Percentiles rank a stretch among this genome's conserved stretches.
phyloP scores from a whole-genome alignment of 92 coral and sea anemone species.

The Epizoanthus scotinus region DNA sequence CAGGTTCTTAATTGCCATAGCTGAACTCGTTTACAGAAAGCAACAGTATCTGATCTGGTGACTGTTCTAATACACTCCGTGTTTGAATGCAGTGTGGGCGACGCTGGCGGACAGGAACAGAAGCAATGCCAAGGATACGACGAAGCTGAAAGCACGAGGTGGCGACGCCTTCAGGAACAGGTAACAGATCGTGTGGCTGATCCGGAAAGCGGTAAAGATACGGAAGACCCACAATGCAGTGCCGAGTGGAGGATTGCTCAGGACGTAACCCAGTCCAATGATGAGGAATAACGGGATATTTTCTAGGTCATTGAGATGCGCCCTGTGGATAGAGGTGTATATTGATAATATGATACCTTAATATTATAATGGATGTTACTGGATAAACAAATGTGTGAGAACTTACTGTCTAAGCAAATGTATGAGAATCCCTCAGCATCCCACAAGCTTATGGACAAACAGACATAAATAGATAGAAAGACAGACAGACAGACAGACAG shows the following conservation, averaged over 20 bases:
- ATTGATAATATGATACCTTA: too few species aligned
- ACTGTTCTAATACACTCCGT: constrained; percentile 19
- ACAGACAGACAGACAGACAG: too few species aligned
- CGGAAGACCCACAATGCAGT: constrained; percentile 77
- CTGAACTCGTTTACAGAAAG: too few species aligned
- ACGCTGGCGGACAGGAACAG: constrained; percentile 29
- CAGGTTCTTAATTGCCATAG: too few species aligned
- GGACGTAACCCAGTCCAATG: constrained; percentile 67
- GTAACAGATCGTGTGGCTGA: constrained; percentile 69
- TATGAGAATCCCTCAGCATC: too few species aligned
- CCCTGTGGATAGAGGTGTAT: constrained; percentile 46
- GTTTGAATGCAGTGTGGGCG: background rate
- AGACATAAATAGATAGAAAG: too few species aligned
- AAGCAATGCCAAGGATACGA: background rate
- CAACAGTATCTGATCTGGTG: too few species aligned
- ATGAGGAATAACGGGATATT: constrained; percentile 78
- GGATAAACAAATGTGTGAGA: too few species aligned
- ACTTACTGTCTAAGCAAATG: too few species aligned
- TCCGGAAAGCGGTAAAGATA: constrained; percentile 70
- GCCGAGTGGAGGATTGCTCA: constrained; percentile 53
- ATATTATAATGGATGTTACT: too few species aligned
- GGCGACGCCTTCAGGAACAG: constrained; percentile 31
- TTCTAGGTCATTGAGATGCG: constrained; percentile 88
- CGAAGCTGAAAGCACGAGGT: constrained; percentile 27
- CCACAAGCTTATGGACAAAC: too few species aligned